Percentiles rank a stretch among this genome's conserved stretches.
Conservation (phyloP, 2,888 invertebrate genomes). For the Mesochorus sp. region DNA sequence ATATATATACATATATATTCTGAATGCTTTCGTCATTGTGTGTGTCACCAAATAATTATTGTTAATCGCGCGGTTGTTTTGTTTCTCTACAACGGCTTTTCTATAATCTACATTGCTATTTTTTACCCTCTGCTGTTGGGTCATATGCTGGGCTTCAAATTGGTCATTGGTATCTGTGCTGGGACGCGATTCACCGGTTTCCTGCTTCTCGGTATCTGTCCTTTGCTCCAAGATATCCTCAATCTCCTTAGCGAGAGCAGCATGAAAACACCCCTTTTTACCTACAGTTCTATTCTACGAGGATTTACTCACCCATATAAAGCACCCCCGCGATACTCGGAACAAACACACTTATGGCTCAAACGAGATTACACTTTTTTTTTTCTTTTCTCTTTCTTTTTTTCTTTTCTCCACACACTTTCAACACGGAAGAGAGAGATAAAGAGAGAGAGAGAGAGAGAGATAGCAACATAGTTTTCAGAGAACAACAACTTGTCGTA, state of each 20-base stretch:
- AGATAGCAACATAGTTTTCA: constrained; percentile 30
- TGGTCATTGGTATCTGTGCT: constrained; percentile 74
- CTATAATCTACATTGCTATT: constrained; percentile 58
- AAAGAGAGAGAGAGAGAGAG: constrained; percentile 11
- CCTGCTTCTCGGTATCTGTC: constrained; percentile 71
- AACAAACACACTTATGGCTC: constrained; percentile 3
- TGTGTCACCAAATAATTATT: constrained; percentile 18
- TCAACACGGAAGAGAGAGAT: constrained; percentile 9
- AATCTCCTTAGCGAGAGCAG: constrained; percentile 79
- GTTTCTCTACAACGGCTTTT: constrained; percentile 41
- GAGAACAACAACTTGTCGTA: constrained; percentile 51
- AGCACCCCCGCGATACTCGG: constrained; percentile 51
- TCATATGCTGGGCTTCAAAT: constrained; percentile 73
- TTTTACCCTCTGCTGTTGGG: constrained; percentile 81
- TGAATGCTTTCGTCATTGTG: constrained; percentile 7
- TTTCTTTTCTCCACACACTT: constrained; percentile 2
- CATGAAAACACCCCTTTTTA: constrained; percentile 81
- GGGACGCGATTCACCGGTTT: constrained; percentile 71
- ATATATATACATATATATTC: constrained; percentile 5
- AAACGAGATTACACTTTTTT: neutral
- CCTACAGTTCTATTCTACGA: constrained; percentile 81
- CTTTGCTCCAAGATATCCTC: constrained; percentile 74
- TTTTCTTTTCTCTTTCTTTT: constrained; percentile 11
- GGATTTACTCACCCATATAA: constrained; percentile 75
- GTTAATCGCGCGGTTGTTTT: constrained; percentile 30